Conservation (phyloP, 2,888 invertebrate species). For the Himalopsyche anomala region DNA sequence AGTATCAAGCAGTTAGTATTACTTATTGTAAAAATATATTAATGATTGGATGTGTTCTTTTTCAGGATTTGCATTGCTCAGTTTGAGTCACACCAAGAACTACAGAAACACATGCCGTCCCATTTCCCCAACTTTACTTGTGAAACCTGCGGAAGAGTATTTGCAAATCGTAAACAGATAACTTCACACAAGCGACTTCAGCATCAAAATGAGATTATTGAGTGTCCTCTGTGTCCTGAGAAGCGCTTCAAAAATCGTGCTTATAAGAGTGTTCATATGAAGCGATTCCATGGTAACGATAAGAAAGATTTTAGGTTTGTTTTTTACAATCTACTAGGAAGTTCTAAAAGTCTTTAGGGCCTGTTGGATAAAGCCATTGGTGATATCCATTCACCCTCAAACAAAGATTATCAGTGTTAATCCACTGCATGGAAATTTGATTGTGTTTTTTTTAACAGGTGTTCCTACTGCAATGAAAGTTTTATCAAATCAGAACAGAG, state of each 20-base stretch:
- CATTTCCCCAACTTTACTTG: slow-evolving; percentile 8
- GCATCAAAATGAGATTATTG: background rate
- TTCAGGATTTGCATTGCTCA: background rate
- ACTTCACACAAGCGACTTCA: background rate
- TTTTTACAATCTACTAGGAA: too few relatives aligned
- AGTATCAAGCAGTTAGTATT: too few relatives aligned
- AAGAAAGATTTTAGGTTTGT: too few relatives aligned
- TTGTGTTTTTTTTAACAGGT: slow-evolving; percentile 41
- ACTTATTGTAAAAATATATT: too few relatives aligned
- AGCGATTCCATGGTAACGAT: background rate
- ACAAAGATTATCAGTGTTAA: too few relatives aligned
- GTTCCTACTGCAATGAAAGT: slow-evolving; percentile 48
- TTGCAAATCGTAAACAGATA: background rate
- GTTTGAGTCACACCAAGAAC: background rate
- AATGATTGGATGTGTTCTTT: background rate
- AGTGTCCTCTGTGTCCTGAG: background rate
- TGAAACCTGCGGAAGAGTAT: background rate
- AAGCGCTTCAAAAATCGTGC: background rate
- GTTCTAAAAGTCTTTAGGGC: too few relatives aligned
- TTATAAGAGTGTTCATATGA: background rate
- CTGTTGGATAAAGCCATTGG: too few relatives aligned
- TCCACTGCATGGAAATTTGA: background rate
- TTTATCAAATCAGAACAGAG: slow-evolving; percentile 50
- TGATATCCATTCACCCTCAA: too few relatives aligned
- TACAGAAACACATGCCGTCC: slow-evolving; percentile 5